A percentile compares a stretch with the other conserved stretches of the same genome.
These are phyloP conservation scores for Catostylus mosaicus DNA, from an alignment of 30 jellyfish, hydroid and myxozoan genomes.

Conservation along the genomic window DNA sequence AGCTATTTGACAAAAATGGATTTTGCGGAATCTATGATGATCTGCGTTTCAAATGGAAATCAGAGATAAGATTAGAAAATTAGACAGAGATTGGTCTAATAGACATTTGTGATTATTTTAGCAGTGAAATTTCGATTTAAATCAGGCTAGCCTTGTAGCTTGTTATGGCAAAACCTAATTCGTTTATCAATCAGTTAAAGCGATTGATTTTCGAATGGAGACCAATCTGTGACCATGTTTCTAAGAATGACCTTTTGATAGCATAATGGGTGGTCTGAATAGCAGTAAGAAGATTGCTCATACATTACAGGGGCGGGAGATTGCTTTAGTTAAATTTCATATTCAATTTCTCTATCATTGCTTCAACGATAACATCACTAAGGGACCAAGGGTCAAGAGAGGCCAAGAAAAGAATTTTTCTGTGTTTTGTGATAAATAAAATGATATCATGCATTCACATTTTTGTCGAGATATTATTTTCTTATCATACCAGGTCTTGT, in stretches of 20 bases:
- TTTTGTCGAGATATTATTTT: too few species aligned
- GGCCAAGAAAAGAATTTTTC: too few species aligned
- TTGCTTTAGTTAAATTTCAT: too few species aligned
- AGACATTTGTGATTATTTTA: not conserved
- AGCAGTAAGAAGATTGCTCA: not conserved
- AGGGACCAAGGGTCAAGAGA: too few species aligned
- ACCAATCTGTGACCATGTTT: not conserved
- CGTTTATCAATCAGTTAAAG: not conserved
- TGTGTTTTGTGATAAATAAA: too few species aligned
- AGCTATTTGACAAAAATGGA: not conserved
- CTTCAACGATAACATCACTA: too few species aligned
- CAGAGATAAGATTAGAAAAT: not conserved
- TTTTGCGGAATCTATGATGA: not conserved
- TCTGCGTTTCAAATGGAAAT: not conserved
- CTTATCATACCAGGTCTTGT: too few species aligned
- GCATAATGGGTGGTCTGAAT: not conserved
- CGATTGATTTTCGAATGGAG: not conserved
- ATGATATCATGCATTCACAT: too few species aligned
- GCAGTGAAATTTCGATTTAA: not conserved
- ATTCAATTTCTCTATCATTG: too few species aligned
- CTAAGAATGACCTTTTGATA: not conserved
- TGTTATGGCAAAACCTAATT: not conserved
- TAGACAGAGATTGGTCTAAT: constrained; percentile 1
- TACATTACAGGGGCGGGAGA: not conserved
- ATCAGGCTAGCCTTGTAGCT: not conserved